A percentile compares a stretch with the other conserved stretches of the same genome.
Conservation (phyloP, 1,140 invertebrate genomes). For the Euglossa dilemma region DNA sequence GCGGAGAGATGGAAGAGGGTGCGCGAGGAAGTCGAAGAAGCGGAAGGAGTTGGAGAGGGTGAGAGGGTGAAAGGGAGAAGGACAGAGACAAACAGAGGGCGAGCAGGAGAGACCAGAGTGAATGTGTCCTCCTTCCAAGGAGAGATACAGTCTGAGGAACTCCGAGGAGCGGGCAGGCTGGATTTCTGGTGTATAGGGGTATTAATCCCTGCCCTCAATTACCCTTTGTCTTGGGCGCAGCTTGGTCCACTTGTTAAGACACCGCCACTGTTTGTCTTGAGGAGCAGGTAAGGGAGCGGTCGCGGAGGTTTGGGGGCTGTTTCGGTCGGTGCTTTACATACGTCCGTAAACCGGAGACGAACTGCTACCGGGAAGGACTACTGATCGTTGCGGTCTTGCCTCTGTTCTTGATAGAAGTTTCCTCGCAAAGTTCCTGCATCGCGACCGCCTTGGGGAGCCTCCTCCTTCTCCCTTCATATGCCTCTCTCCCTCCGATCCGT, state of each 20-base stretch:
- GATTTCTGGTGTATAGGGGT: slow-evolving; percentile 82
- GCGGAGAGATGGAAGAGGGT: slow-evolving; percentile 28
- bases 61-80: slow-evolving; percentile 47
- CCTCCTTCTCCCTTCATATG: slow-evolving; percentile 50
- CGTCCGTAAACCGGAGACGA: slow-evolving; percentile 82
- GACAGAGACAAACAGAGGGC: slow-evolving; percentile 61
- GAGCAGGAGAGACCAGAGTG: slow-evolving; percentile 26
- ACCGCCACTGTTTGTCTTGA: slow-evolving; percentile 83
- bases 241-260: slow-evolving; percentile 84
- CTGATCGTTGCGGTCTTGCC: slow-evolving; percentile 82
- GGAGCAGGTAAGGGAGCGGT: slow-evolving; percentile 74
- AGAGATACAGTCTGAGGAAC: slow-evolving; percentile 70
- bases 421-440: slow-evolving; percentile 61
- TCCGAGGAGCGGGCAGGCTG: slow-evolving; percentile 73
- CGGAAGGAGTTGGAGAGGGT: slow-evolving; percentile 51
- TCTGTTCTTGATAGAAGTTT: slow-evolving; percentile 72
- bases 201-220: slow-evolving; percentile 84
- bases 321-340: slow-evolving; percentile 81
- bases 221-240: slow-evolving; percentile 83
- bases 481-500: slow-evolving; percentile 41
- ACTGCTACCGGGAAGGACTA: slow-evolving; percentile 80
- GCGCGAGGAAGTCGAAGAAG: slow-evolving; percentile 41
- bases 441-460: slow-evolving; percentile 65
- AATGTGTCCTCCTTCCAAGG: slow-evolving; percentile 46
- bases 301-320: slow-evolving; percentile 77